Conservation (phyloP, 2,113 vertebrate species). For the Cyprinodon brontotheroides region DNA sequence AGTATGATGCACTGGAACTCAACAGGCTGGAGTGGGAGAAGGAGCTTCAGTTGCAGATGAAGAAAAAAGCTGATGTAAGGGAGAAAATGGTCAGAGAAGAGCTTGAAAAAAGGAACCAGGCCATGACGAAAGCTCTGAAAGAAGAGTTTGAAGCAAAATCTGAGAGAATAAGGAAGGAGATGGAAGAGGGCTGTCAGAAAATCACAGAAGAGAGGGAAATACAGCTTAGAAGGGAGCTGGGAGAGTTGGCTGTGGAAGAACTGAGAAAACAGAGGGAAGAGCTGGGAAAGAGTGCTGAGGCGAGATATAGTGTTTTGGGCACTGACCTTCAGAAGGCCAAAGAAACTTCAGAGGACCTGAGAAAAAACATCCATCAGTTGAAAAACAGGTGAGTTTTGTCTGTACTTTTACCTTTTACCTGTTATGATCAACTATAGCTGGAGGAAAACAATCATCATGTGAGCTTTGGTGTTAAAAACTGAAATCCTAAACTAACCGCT, state of each 20-base stretch:
- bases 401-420: slow-evolving; percentile 44
- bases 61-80: slow-evolving; percentile 58
- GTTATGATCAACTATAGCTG: slow-evolving; percentile 47
- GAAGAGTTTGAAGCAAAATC: slow-evolving; percentile 76
- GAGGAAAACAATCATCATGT: slow-evolving; percentile 57
- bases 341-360: slow-evolving; percentile 60
- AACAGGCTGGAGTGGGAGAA: slow-evolving; percentile 76
- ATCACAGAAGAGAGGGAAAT: slow-evolving; percentile 22
- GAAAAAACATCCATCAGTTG: slow-evolving; percentile 58
- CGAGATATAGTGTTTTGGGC: slow-evolving; percentile 54
- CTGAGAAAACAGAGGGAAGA: slow-evolving; percentile 39
- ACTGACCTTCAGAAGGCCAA: slow-evolving; percentile 62
- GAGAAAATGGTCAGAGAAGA: slow-evolving; percentile 79
- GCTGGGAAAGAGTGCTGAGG: slow-evolving; percentile 20
- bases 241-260: slow-evolving; percentile 12
- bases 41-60: slow-evolving; percentile 71
- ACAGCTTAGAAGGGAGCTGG: slow-evolving; percentile 28
- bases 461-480: slow-evolving; percentile 54
- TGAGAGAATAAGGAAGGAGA: slow-evolving; percentile 18
- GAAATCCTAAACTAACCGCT: slow-evolving; percentile 42
- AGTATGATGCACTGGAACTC: slow-evolving; percentile 78
- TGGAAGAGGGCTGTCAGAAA: slow-evolving; percentile 36
- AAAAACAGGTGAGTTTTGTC: slow-evolving; percentile 66
- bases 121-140: slow-evolving; percentile 68
- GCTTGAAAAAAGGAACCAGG: slow-evolving; percentile 70